Evolutionary conservation across 2,888 invertebrate genomes (phyloP).

Genomic region (Aethes cnicana): DNA sequence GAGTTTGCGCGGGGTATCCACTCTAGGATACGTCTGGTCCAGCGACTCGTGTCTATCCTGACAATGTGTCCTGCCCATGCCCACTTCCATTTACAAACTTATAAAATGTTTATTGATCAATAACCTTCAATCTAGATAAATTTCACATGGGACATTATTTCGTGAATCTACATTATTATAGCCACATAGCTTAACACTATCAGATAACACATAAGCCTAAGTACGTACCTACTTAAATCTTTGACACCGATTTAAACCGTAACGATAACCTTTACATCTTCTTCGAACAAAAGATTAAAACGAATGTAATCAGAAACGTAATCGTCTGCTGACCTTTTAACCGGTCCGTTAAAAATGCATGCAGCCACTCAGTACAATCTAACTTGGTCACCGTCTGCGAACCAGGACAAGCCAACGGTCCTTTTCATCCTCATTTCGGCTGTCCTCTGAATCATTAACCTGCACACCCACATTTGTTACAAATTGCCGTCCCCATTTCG

Average conservation of each 20-base stretch:
- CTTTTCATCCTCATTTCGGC: slow-evolving; percentile 50
- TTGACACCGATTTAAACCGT: slow-evolving; percentile 19
- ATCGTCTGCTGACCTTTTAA: slow-evolving; percentile 44
- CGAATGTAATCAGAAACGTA: slow-evolving; percentile 19
- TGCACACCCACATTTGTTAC: slow-evolving; percentile 65
- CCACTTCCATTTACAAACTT: too few species aligned
- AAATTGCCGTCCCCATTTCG: slow-evolving; percentile 62
- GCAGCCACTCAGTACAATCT: slow-evolving; percentile 42
- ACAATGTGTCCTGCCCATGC: too few species aligned
- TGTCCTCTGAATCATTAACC: slow-evolving; percentile 67
- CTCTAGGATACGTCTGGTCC: too few species aligned
- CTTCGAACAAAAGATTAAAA: slow-evolving; percentile 18
- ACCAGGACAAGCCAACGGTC: slow-evolving; percentile 66
- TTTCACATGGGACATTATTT: too few species aligned
- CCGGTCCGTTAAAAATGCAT: slow-evolving; percentile 42
- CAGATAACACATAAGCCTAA: slow-evolving; percentile 17
- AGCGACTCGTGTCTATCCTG: too few species aligned
- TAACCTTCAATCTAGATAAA: too few species aligned
- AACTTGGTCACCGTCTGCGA: slow-evolving; percentile 49
- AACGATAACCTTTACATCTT: slow-evolving; percentile 14
- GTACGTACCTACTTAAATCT: slow-evolving; percentile 10
- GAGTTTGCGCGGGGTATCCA: too few species aligned
- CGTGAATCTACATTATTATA: too few species aligned
- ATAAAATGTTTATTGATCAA: too few species aligned
- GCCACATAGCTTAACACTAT: background rate